phyloP scores from a whole-genome alignment of 2,797 vertebrate genomes.

The Cryptoprocta ferox region DNA sequence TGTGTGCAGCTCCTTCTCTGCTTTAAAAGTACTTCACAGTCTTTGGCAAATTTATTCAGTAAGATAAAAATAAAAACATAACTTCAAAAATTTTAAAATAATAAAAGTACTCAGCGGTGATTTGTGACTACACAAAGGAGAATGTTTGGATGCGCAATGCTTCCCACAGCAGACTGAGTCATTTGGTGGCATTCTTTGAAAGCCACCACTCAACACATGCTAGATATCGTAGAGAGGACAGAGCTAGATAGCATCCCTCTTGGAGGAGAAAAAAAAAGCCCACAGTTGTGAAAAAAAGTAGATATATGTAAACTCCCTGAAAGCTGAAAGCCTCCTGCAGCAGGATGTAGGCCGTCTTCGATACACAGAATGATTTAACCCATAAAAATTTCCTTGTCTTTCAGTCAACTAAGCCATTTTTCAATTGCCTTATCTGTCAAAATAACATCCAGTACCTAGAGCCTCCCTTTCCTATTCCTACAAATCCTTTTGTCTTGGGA shows the following conservation, averaged over 20 bases:
- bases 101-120: neutral
- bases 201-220: neutral
- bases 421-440: neutral
- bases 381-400: neutral
- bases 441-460: neutral
- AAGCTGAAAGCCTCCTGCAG: neutral
- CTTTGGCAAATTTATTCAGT: neutral
- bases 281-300: neutral
- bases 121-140: neutral
- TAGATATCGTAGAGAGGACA: neutral
- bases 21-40: neutral
- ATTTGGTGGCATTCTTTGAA: neutral
- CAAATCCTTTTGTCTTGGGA: neutral
- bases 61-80: neutral
- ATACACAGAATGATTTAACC: neutral
- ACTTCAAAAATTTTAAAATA: neutral
- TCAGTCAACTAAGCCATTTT: neutral
- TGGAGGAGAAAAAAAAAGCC: neutral
- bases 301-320: neutral
- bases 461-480: neutral
- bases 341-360: neutral
- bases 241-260: neutral
- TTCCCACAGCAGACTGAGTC: neutral
- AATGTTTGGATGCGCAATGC: neutral
- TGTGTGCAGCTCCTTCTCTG: neutral